These are phyloP conservation scores for Brachypodius melanocephalos DNA, from an alignment of 2,113 vertebrate species.

Conservation along the genomic window DNA sequence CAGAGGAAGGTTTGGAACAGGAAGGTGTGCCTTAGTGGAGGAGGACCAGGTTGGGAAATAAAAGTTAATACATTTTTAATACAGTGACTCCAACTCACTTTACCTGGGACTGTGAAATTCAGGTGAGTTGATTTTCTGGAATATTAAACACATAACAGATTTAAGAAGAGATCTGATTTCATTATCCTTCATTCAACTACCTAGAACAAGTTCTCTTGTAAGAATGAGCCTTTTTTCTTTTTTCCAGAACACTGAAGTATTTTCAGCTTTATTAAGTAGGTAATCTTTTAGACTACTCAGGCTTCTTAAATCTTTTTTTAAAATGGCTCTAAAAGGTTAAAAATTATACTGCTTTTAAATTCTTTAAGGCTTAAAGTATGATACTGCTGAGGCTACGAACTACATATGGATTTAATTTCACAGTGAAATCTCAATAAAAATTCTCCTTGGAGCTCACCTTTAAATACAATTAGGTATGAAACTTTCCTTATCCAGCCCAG, in stretches of 20 bases:
- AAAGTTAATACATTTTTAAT: background rate
- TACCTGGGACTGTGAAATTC: background rate
- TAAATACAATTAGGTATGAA: background rate
- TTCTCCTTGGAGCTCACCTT: background rate
- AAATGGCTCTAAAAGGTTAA: background rate
- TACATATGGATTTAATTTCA: background rate
- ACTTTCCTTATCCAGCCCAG: background rate
- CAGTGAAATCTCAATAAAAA: background rate
- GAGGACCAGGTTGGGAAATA: background rate
- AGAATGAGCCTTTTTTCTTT: constrained; percentile 2
- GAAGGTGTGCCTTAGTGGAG: background rate
- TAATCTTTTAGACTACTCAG: background rate
- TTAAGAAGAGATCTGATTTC: background rate
- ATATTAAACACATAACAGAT: background rate
- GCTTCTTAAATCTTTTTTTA: background rate
- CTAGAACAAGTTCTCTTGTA: background rate
- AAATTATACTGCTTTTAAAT: background rate
- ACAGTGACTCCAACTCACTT: background rate
- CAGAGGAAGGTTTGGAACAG: background rate
- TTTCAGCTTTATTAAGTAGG: background rate
- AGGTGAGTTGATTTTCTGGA: background rate
- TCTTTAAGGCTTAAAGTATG: background rate
- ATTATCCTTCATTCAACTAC: background rate
- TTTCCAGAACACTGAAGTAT: background rate
- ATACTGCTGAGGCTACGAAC: background rate